Percentiles rank a stretch among this genome's conserved stretches.
These are phyloP conservation scores for Sinocyclocheilus rhinocerous DNA, from an alignment of 2,113 vertebrate species.

Conservation along the genomic window DNA sequence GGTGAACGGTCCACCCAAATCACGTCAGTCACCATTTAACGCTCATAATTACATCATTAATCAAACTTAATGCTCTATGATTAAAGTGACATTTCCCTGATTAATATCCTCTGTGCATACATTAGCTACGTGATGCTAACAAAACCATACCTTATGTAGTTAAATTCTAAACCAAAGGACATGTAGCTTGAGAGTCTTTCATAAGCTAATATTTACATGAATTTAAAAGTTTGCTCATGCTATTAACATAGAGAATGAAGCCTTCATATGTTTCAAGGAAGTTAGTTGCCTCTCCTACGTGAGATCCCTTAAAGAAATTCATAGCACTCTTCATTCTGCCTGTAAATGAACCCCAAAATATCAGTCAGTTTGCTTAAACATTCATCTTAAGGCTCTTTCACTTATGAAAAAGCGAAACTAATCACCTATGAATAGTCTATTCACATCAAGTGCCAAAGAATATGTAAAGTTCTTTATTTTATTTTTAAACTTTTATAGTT, in stretches of 20 bases:
- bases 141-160: neutral
- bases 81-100: neutral
- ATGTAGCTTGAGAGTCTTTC: neutral
- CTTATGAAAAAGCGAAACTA: neutral
- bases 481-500: too few relatives aligned
- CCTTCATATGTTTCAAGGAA: neutral
- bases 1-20: conserved; percentile 9
- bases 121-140: neutral
- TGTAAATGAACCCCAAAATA: neutral
- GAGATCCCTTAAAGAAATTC: neutral
- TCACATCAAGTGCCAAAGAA: neutral
- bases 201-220: neutral
- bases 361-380: neutral
- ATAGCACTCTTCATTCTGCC: neutral
- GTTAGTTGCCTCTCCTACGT: neutral
- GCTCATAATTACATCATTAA: conserved; percentile 42
- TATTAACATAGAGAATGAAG: neutral
- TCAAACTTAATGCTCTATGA: conserved; percentile 24
- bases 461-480: neutral
- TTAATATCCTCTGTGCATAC: neutral
- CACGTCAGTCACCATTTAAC: conserved; percentile 30
- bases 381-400: neutral
- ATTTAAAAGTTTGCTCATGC: neutral
- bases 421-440: neutral
- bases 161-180: neutral